Base-by-base conservation (phyloP, 2,888 invertebrate genomes). In the Caenorhabditis sp. region DNA sequence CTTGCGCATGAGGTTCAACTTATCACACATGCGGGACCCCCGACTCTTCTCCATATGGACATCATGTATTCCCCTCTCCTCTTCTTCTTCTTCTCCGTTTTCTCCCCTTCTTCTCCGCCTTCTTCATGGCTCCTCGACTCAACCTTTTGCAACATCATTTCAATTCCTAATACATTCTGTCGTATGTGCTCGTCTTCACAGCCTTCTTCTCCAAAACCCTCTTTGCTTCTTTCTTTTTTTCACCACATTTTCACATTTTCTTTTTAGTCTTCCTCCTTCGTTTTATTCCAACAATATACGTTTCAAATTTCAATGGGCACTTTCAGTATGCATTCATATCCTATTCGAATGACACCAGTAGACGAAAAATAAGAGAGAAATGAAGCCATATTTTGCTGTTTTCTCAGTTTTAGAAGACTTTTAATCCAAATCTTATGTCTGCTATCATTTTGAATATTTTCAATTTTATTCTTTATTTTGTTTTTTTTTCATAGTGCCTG, bases 61-160 rank as follows among this genome's bases (percentile, higher is more conserved):
- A 76, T 76, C 65, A 67, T 69, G 69, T 56, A 69, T 64, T 64
- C 74, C 50, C 50, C 58, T 37, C 26, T 32, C 53, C 51, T 53
- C 51, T 60, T 47, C 28, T 68, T 22, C 56, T 68, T 28, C 68
- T 67, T 60, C 60, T 74, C 28, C 64, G 13, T n/a, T n/a, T n/a
- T n/a, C n/a, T n/a, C n/a, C n/a, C n/a, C 56, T 68, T 28, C 68
- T 67, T 37, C 28, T 64, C 40, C 58, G 47, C 37, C 55, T 53
- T 24, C 67, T 37, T 24, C 68, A 44, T 76, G 55, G 68, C 44
- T n/a, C n/a, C n/a, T 44, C 72, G 18, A 61, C 89, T 79, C 90
- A 91, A 77, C 83, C 93, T 92, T 56, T 92, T 92, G 51, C 90
- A 92, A 64, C 93, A 92, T 32, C 90, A 92, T 74, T 76, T 61